Percentiles rank a stretch among this genome's conserved stretches.
phyloP scores from a whole-genome alignment of 1,140 invertebrate genomes.

The Drosophila ananassae region DNA sequence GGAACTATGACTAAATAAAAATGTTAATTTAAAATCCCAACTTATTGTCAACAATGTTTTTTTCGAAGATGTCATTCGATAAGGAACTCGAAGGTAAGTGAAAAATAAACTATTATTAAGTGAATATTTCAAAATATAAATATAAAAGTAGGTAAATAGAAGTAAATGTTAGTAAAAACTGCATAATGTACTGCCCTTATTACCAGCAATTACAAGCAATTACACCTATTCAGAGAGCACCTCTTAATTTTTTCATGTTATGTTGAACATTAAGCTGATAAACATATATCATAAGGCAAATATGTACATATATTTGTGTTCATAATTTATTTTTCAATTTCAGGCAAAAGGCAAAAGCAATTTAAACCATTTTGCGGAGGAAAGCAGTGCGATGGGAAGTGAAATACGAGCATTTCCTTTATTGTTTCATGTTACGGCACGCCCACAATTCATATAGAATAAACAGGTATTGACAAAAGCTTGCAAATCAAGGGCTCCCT shows the following conservation, averaged over 20 bases:
- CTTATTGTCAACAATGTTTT: no score
- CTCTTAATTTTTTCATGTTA: conserved; percentile 2
- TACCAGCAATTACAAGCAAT: background rate
- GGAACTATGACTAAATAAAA: no score
- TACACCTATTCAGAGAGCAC: background rate
- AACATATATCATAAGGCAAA: conserved; percentile 28
- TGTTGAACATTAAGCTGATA: conserved; percentile 2
- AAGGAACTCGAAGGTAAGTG: no score
- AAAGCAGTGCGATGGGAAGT: conserved; percentile 37
- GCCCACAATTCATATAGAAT: conserved; percentile 48
- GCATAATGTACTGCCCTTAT: background rate
- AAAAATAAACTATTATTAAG: no score
- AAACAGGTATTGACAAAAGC: conserved; percentile 50
- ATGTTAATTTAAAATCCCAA: no score
- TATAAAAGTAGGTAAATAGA: no score
- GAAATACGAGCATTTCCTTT: conserved; percentile 48
- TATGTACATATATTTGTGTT: conserved; percentile 13
- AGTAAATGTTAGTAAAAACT: no score
- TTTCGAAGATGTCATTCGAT: no score
- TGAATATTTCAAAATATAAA: no score
- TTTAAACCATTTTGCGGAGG: conserved; percentile 39
- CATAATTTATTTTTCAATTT: conserved; percentile 47
- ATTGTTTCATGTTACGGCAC: conserved; percentile 42
- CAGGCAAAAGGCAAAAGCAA: conserved; percentile 44
- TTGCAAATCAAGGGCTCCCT: conserved; percentile 40